Conservation (phyloP, 2,797 vertebrate genomes). For the Selene dorsalis region DNA sequence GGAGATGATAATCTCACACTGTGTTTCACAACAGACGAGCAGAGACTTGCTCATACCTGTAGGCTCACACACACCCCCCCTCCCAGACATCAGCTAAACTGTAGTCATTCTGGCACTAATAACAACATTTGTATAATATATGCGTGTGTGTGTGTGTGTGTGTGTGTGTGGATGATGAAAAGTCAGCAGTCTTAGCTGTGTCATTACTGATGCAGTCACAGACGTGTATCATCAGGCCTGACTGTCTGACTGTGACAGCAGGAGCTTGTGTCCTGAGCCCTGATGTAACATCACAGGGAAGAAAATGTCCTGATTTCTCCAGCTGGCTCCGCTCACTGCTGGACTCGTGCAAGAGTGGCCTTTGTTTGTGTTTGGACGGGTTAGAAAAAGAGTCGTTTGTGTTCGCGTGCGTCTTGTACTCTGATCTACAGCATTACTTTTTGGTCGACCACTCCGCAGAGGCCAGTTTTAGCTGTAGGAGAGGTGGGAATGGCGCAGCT, state of each 20-base stretch:
- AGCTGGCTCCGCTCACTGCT: conserved; percentile 19
- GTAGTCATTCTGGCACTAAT: conserved; percentile 5
- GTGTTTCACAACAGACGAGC: background rate
- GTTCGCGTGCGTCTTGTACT: background rate
- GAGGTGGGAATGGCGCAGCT: too few species aligned
- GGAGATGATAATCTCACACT: background rate
- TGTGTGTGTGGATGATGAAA: conserved; percentile 2
- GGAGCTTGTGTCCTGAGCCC: conserved; percentile 7
- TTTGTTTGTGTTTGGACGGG: conserved; percentile 5
- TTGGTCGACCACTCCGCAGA: too few species aligned
- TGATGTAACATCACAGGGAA: conserved; percentile 2
- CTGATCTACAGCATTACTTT: background rate
- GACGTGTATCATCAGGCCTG: conserved; percentile 17
- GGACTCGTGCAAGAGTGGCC: conserved; percentile 5
- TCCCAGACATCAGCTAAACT: conserved; percentile 1
- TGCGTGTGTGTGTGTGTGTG: background rate
- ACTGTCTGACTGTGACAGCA: conserved; percentile 26
- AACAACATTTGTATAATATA: background rate
- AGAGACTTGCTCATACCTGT: conserved; percentile 30
- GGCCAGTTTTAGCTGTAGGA: too few species aligned
- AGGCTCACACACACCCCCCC: background rate
- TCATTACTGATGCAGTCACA: conserved; percentile 19
- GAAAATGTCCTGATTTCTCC: conserved; percentile 33
- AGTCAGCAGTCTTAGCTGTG: conserved; percentile 20
- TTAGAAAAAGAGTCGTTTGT: background rate